Evolutionary conservation across 2,797 vertebrate species (phyloP).

Genomic region (Amazonetta brasiliensis): DNA sequence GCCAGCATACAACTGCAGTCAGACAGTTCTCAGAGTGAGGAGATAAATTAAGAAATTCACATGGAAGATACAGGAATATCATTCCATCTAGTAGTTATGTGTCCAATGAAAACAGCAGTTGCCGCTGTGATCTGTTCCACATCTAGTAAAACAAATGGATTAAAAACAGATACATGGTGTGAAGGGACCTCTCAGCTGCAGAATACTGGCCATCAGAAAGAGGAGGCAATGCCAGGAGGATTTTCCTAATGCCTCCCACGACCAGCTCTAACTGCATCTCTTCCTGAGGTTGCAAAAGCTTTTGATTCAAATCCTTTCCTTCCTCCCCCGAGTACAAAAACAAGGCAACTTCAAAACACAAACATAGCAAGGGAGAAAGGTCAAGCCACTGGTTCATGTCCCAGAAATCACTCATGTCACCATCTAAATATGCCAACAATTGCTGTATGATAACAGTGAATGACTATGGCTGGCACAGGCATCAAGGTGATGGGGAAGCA

Average conservation of each 20-base stretch:
- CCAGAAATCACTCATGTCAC: background rate
- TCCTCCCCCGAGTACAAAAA: background rate
- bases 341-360: constrained; percentile 16
- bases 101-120: background rate
- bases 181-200: background rate
- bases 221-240: background rate
- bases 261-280: background rate
- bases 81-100: background rate
- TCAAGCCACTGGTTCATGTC: background rate
- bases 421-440: background rate
- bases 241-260: constrained; percentile 9
- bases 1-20: background rate
- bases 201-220: background rate
- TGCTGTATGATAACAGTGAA: background rate
- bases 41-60: background rate
- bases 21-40: background rate
- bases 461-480: background rate
- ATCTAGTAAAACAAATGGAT: background rate
- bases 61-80: background rate
- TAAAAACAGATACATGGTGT: background rate
- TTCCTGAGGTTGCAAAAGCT: constrained; percentile 31
- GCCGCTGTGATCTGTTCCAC: background rate
- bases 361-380: background rate
- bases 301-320: background rate
- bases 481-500: background rate